A percentile compares a stretch with the other conserved stretches of the same genome.
Conservation (phyloP, 2,113 vertebrate species). For the Notarius quadriscutis region DNA sequence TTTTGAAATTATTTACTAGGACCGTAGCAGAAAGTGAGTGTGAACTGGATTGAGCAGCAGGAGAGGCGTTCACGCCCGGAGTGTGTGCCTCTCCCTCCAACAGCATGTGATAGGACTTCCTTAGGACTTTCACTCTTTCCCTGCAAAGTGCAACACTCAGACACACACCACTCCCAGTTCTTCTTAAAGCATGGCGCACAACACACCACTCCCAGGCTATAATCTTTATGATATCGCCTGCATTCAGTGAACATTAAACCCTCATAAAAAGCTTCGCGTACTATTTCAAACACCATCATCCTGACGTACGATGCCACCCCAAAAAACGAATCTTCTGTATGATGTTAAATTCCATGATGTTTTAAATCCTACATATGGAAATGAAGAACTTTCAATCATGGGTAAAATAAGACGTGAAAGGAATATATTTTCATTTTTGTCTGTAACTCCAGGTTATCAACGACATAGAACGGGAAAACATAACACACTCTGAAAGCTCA, state of each 20-base stretch:
- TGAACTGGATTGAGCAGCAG: constrained; percentile 2
- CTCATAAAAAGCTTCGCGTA: neutral
- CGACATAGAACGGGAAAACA: neutral
- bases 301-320: neutral
- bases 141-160: constrained; percentile 16
- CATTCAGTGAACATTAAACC: constrained; percentile 4
- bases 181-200: constrained; percentile 4
- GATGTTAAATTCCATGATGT: too few species aligned
- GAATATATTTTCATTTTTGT: neutral
- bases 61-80: neutral
- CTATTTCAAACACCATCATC: neutral
- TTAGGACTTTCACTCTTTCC: constrained; percentile 36
- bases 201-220: constrained; percentile 26
- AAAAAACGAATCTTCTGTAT: neutral
- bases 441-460: too few species aligned
- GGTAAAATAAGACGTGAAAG: neutral
- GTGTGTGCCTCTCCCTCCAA: constrained; percentile 13
- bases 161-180: constrained; percentile 33
- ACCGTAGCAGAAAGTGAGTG: neutral
- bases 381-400: neutral
- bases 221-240: constrained; percentile 22
- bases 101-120: constrained; percentile 35
- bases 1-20: neutral
- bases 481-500: neutral
- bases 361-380: neutral